Evolutionary conservation across 2,797 vertebrate species (phyloP).

Genomic region (Hyperoplus immaculatus): DNA sequence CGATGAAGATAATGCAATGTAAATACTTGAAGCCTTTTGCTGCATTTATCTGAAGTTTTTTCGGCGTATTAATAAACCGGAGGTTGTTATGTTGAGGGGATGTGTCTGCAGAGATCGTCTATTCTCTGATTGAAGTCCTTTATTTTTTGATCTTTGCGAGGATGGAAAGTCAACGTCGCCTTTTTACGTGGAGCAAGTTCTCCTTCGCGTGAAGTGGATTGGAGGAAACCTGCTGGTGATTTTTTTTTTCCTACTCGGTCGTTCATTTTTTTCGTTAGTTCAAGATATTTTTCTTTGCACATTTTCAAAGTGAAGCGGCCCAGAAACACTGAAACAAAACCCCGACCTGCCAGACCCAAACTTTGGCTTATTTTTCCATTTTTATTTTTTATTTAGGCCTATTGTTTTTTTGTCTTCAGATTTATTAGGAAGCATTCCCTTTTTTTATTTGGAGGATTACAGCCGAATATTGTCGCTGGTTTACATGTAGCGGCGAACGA

Average conservation of each 20-base stretch:
- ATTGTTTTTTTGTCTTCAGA: not conserved
- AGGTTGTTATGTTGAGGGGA: not conserved
- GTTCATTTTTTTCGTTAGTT: not conserved
- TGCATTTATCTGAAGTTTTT: not conserved
- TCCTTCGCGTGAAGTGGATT: slow-evolving; percentile 5
- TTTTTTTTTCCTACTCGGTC: not conserved
- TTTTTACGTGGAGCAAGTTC: slow-evolving; percentile 38
- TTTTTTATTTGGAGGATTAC: slow-evolving; percentile 26
- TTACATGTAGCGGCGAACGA: slow-evolving; percentile 58
- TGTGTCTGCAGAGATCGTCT: not conserved
- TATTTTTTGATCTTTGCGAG: not conserved
- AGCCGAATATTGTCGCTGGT: slow-evolving; percentile 1
- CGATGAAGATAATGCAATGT: slow-evolving; percentile 39
- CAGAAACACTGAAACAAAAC: not conserved
- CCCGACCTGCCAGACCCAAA: not conserved
- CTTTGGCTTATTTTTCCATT: not conserved
- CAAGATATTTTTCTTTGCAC: not conserved
- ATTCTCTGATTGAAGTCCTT: not conserved
- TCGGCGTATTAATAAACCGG: fast-evolving
- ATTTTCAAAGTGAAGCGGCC: not conserved
- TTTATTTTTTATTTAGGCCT: no score
- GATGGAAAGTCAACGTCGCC: slow-evolving; percentile 34
- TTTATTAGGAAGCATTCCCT: not conserved
- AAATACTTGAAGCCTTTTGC: slow-evolving; percentile 9
- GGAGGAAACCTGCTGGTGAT: not conserved